Base-by-base conservation (phyloP, 2,113 vertebrate species). In the Ceyx margarethae region DNA sequence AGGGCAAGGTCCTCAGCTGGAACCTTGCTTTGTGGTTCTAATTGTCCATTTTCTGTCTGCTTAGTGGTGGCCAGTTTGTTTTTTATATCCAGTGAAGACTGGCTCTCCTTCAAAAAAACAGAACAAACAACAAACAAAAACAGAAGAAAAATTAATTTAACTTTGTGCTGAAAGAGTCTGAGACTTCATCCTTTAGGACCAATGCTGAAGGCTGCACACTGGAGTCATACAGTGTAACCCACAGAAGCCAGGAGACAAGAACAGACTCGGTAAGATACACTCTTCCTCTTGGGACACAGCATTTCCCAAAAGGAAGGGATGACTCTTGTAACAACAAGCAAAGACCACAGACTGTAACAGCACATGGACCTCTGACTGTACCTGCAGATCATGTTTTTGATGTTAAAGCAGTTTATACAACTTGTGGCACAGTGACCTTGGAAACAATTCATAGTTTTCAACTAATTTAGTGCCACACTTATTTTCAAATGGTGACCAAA, bases 1-100 rank as follows among this genome's bases (percentile, higher is more conserved):
- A 99, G 92, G 21, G 98, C 93, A 81, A 98, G 98, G 85, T 99
- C 99, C 74, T 99, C 98, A 87, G 98, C 82, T 81, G 98, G 98
- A 95, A 98, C 97, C 96, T 99, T 99, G 96, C 96, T 96, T 91
- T 97, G 97, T 3, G 94, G 97, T 85, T 99, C 99, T 75, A 98
- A 95, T 77, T 99, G 99, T 95, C 99, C 99, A 68, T 99, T 99
- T 97, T 99, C 99, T 84, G 98, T 87, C 96, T 98, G 96, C 83
- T 99, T 99, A 93, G 94, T 95, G 81, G 97, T 83, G 90, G 91
- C 95, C 95, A 98, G 95, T 97, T 99, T 99, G 96, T 93, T 99
- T 97, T 99, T 99, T 71, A 98, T 97, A 83, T 99, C 99, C 92
- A 99, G 96, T 73, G 98, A 97, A 90, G 98, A 98, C 86, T 99